Conservation (phyloP, 2,888 invertebrate genomes). For the Campoletis raptor region DNA sequence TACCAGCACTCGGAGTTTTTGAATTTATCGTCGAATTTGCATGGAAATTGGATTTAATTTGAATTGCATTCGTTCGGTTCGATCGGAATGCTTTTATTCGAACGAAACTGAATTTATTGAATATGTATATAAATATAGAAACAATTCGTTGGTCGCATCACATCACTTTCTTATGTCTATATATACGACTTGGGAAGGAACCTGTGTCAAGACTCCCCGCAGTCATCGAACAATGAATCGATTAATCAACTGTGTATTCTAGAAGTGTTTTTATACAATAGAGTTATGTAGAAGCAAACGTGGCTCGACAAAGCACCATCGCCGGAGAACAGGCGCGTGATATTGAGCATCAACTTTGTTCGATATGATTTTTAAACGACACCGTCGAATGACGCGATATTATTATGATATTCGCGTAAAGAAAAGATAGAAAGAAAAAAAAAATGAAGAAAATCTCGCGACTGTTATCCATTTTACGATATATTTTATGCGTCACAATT, state of each 20-base stretch:
- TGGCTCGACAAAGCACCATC: slow-evolving; percentile 31
- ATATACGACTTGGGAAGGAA: slow-evolving; percentile 36
- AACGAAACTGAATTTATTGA: not conserved
- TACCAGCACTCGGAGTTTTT: not conserved
- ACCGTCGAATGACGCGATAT: not conserved
- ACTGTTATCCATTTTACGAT: slow-evolving; percentile 32
- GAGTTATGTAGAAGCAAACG: slow-evolving; percentile 56
- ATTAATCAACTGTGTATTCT: slow-evolving; percentile 70
- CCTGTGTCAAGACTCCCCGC: slow-evolving; percentile 67
- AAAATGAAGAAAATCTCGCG: slow-evolving; percentile 11
- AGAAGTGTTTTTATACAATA: slow-evolving; percentile 71
- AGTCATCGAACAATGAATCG: slow-evolving; percentile 71
- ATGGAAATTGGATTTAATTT: not conserved
- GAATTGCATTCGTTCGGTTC: not conserved
- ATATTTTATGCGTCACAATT: slow-evolving; percentile 39
- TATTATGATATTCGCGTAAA: slow-evolving; percentile 32
- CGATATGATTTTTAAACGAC: slow-evolving; percentile 59
- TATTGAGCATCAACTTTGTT: slow-evolving; percentile 49
- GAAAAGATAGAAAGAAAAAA: not conserved
- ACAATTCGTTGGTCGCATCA: not conserved
- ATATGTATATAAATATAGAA: not conserved
- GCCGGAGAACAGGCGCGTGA: slow-evolving; percentile 40
- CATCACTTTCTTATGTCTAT: slow-evolving; percentile 2
- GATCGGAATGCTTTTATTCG: slow-evolving; percentile 9
- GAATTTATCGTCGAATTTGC: slow-evolving; percentile 1